A percentile compares a stretch with the other conserved stretches of the same genome.
These are phyloP conservation scores for Megaceryle alcyon DNA, from an alignment of 2,797 vertebrate genomes.

Conservation along the genomic window DNA sequence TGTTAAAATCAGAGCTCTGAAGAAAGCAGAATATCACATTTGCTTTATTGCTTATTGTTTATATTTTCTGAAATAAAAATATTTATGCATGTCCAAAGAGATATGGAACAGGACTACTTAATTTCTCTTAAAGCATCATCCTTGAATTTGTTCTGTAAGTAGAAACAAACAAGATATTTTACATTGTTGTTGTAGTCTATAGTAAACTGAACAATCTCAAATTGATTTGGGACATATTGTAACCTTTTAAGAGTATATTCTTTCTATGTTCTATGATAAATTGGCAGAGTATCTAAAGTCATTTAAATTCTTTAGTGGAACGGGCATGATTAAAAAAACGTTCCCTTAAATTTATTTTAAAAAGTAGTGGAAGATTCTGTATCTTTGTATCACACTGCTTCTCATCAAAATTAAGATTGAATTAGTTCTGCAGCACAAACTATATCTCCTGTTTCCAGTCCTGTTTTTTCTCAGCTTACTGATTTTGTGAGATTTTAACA, in stretches of 20 bases:
- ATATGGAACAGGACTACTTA: background rate
- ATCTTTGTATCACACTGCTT: background rate
- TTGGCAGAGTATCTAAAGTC: background rate
- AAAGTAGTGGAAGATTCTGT: background rate
- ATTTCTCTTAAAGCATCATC: background rate
- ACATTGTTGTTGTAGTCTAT: background rate
- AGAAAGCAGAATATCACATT: background rate
- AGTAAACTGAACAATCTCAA: background rate
- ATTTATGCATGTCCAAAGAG: background rate
- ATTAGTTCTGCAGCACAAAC: background rate
- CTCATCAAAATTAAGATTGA: background rate
- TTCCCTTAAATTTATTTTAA: background rate
- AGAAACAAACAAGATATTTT: background rate
- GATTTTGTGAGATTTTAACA: background rate
- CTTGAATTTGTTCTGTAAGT: background rate
- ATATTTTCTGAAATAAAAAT: background rate
- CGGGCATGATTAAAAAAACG: background rate
- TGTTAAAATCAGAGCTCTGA: background rate
- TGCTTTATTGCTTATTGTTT: background rate
- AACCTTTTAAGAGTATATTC: background rate
- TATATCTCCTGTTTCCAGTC: background rate
- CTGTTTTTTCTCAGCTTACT: background rate
- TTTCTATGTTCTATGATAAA: background rate
- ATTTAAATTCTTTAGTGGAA: background rate
- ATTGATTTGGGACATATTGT: background rate